Evolutionary conservation across 2,797 vertebrate species (phyloP).

Genomic region (Labroides dimidiatus): DNA sequence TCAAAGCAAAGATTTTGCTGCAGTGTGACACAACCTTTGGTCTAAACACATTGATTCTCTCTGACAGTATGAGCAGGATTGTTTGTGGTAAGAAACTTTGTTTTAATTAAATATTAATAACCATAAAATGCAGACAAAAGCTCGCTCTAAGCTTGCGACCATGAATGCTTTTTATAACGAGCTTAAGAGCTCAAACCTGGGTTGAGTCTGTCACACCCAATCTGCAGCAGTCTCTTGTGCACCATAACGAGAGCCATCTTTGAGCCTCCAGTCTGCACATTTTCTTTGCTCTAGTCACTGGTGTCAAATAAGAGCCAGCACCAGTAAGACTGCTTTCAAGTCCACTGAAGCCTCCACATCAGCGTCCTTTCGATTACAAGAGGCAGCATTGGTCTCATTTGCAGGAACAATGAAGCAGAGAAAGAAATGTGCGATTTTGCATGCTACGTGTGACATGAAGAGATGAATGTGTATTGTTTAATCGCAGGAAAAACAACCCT

Average conservation of each 20-base stretch:
- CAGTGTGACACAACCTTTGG: neutral
- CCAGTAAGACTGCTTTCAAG: constrained; percentile 60
- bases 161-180: constrained; percentile 35
- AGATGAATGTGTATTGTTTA: constrained; percentile 52
- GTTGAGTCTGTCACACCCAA: constrained; percentile 29
- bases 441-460: constrained; percentile 13
- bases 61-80: neutral
- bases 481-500: constrained; percentile 50
- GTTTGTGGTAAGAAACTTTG: neutral
- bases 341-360: constrained; percentile 56
- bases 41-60: neutral
- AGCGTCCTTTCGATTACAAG: constrained; percentile 38
- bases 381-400: constrained; percentile 24
- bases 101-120: constrained; percentile 27
- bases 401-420: constrained; percentile 26
- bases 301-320: constrained; percentile 49
- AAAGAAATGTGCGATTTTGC: constrained; percentile 16
- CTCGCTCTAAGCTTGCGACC: constrained; percentile 9
- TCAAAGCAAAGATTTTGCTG: neutral
- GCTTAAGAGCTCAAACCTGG: constrained; percentile 58
- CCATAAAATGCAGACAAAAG: constrained; percentile 23
- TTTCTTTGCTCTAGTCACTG: constrained; percentile 44
- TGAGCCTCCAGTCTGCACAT: constrained; percentile 38
- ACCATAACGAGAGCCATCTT: constrained; percentile 47
- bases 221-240: constrained; percentile 21